These are phyloP conservation scores for Beroe forskalii DNA, from an alignment of 37 sponge, comb jelly and placozoan genomes.

Conservation along the genomic window DNA sequence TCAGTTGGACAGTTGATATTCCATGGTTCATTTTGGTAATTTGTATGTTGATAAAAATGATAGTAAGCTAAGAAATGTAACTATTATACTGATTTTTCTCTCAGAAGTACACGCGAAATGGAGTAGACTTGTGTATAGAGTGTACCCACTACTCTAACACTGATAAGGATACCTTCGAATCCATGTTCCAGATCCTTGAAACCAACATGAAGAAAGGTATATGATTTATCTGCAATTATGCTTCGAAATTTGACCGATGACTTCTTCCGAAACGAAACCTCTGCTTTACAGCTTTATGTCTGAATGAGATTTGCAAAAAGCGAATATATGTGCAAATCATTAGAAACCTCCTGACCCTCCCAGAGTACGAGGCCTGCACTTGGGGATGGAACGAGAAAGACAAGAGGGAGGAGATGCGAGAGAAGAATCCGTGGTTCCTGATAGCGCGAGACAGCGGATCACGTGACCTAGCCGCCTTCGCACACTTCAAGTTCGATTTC, in stretches of 20 bases:
- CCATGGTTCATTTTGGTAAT: no score
- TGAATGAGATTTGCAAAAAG: no score
- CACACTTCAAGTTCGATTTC: constrained; percentile 60
- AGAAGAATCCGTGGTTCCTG: constrained; percentile 57
- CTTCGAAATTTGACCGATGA: no score
- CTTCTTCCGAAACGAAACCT: no score
- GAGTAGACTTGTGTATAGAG: constrained; percentile 2
- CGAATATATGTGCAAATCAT: no score
- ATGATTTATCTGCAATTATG: no score
- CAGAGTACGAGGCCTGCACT: constrained; percentile 42
- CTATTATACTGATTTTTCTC: not conserved
- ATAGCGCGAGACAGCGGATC: not conserved
- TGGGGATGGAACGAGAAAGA: constrained; percentile 63
- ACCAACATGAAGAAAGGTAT: constrained; percentile 53
- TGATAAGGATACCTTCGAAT: not conserved
- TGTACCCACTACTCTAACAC: not conserved
- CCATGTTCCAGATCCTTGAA: constrained; percentile 26
- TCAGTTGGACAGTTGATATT: not conserved
- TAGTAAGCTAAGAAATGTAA: no score
- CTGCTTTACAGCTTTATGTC: no score
- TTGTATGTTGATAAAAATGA: not conserved
- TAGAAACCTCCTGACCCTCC: no score
- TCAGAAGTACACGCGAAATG: constrained; percentile 35
- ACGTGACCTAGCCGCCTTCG: not conserved
- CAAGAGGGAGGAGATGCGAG: constrained; percentile 6